Evolutionary conservation across 2,113 vertebrate species (phyloP).

Genomic region (Empidonax alnorum): DNA sequence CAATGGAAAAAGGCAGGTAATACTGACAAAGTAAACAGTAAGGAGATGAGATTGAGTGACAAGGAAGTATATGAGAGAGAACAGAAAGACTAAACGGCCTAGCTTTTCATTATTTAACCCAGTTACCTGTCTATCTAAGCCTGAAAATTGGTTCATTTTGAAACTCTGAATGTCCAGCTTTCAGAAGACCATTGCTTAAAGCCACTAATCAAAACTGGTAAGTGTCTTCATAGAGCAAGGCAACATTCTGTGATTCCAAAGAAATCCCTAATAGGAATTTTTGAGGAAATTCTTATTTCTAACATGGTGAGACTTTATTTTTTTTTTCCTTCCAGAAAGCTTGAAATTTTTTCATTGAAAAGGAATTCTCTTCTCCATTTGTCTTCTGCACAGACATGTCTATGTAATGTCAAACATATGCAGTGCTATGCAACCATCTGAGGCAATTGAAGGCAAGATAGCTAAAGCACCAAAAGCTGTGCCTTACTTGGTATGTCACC

Average conservation of each 20-base stretch:
- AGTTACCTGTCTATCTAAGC: background rate
- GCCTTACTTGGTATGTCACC: background rate
- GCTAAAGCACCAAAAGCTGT: background rate
- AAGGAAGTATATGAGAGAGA: background rate
- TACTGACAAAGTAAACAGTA: background rate
- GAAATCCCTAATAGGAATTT: background rate
- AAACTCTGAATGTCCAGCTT: background rate
- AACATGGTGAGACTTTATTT: accelerated
- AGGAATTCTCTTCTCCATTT: background rate
- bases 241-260: background rate
- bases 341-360: background rate
- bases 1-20: background rate
- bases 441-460: background rate
- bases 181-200: background rate
- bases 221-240: background rate
- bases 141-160: background rate
- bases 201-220: background rate
- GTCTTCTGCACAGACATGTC: background rate
- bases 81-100: background rate
- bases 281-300: background rate
- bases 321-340: background rate
- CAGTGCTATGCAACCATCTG: background rate
- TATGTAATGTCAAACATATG: background rate
- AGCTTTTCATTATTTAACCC: background rate
- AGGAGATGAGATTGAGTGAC: background rate